Evolutionary conservation across 2,888 invertebrate genomes (phyloP).

Genomic region (Ormia ochracea): DNA sequence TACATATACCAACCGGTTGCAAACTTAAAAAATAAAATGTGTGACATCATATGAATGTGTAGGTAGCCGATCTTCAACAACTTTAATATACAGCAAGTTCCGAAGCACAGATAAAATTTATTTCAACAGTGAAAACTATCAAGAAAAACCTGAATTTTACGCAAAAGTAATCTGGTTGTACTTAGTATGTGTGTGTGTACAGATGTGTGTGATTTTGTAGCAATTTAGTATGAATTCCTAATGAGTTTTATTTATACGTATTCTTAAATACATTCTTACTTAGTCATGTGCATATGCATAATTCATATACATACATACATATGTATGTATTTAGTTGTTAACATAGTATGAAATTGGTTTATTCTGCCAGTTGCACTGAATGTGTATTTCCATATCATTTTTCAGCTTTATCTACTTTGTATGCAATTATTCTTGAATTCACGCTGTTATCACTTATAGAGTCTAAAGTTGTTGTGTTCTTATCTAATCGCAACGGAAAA

Average conservation of each 20-base stretch:
- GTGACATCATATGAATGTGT: conserved; percentile 40
- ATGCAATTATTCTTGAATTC: background rate
- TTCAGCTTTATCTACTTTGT: too few species aligned
- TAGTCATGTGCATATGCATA: too few species aligned
- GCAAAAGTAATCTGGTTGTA: background rate
- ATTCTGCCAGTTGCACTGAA: too few species aligned
- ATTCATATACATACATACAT: too few species aligned
- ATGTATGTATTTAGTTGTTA: too few species aligned
- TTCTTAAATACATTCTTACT: too few species aligned
- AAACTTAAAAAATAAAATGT: conserved; percentile 27
- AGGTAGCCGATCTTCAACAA: conserved; percentile 15
- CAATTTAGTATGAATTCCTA: too few species aligned
- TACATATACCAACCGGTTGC: conserved; percentile 32
- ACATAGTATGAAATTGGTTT: too few species aligned
- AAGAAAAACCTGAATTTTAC: conserved; percentile 11
- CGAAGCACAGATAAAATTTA: background rate
- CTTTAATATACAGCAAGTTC: background rate
- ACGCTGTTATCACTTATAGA: background rate
- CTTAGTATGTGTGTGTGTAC: background rate
- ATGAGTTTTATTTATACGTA: too few species aligned
- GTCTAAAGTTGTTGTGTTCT: background rate
- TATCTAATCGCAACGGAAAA: conserved; percentile 58
- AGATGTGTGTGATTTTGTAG: background rate
- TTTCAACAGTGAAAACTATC: background rate
- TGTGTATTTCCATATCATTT: too few species aligned